Evolutionary conservation across 2,113 vertebrate species (phyloP).

Genomic region (Poecilia latipinna): DNA sequence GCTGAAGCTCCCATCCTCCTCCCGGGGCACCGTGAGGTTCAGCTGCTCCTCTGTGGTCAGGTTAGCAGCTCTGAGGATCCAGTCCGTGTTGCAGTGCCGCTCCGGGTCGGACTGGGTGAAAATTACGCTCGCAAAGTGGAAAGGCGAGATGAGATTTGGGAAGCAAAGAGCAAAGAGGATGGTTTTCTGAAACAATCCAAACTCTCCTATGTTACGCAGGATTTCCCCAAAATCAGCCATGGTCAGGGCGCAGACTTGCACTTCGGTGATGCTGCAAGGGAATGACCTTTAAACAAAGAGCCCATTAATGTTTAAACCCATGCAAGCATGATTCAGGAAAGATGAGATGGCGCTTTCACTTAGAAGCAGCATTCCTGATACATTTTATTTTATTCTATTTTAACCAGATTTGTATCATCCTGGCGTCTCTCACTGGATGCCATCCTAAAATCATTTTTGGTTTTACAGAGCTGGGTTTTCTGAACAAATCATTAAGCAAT

Average conservation of each 20-base stretch:
- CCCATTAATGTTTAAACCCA: slow-evolving; percentile 72
- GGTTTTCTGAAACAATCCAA: slow-evolving; percentile 84
- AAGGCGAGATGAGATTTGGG: slow-evolving; percentile 67
- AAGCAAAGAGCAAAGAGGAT: slow-evolving; percentile 74
- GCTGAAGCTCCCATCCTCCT: slow-evolving; percentile 66
- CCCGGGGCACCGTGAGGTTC: slow-evolving; percentile 80
- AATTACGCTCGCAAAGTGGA: slow-evolving; percentile 81
- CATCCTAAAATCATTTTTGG: not conserved
- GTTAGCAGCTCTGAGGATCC: slow-evolving; percentile 65
- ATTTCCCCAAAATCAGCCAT: slow-evolving; percentile 82
- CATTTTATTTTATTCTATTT: not conserved
- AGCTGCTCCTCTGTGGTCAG: slow-evolving; percentile 78
- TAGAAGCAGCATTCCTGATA: not conserved
- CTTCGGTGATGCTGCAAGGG: not conserved
- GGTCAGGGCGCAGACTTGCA: not conserved
- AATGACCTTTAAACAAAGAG: slow-evolving; percentile 47
- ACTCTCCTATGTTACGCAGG: slow-evolving; percentile 78
- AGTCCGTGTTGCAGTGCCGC: slow-evolving; percentile 77
- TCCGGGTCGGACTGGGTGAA: slow-evolving; percentile 76
- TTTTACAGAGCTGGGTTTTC: not conserved
- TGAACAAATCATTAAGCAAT: not conserved
- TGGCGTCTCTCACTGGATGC: not conserved
- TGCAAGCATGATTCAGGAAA: not conserved
- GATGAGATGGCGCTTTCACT: slow-evolving; percentile 16
- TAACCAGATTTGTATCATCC: not conserved